A percentile compares a stretch with the other conserved stretches of the same genome.
These are phyloP conservation scores for Cyrtodaria siliqua DNA, from an alignment of 2,888 invertebrate genomes.

Conservation along the genomic window DNA sequence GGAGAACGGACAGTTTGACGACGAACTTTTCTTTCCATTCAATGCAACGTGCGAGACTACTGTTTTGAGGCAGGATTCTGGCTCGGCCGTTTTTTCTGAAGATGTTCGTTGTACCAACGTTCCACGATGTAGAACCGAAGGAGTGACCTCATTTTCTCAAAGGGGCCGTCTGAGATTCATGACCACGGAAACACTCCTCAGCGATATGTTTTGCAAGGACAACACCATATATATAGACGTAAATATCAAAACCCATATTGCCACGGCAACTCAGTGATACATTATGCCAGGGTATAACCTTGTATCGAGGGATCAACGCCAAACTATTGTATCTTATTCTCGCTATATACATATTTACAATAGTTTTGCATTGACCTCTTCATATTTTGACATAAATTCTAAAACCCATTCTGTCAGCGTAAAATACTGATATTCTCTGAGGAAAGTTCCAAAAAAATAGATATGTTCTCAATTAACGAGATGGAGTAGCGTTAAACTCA, in stretches of 20 bases:
- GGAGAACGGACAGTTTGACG: conserved; percentile 73
- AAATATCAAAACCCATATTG: conserved; percentile 4
- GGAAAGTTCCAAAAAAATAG: too few relatives aligned
- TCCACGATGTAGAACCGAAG: conserved; percentile 33
- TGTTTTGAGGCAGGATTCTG: conserved; percentile 18
- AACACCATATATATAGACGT: conserved; percentile 29
- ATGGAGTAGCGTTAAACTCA: too few relatives aligned
- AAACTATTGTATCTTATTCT: too few relatives aligned
- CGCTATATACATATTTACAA: too few relatives aligned
- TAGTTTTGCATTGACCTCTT: too few relatives aligned
- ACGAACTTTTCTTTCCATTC: conserved; percentile 71
- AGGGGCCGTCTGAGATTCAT: conserved; percentile 48
- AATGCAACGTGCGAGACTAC: conserved; percentile 34
- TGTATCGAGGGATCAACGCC: too few relatives aligned
- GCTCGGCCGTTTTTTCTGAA: neutral
- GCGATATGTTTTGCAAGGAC: conserved; percentile 33
- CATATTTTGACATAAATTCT: too few relatives aligned
- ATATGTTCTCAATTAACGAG: too few relatives aligned
- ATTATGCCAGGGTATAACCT: too few relatives aligned
- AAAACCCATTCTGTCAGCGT: too few relatives aligned
- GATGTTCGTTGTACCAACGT: conserved; percentile 40
- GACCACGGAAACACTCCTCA: conserved; percentile 27
- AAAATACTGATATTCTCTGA: too few relatives aligned
- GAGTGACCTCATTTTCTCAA: conserved; percentile 36
- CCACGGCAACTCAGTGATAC: too few relatives aligned